phyloP scores from a whole-genome alignment of 92 coral and sea anemone genomes.

The Zoanthus sansibaricus region DNA sequence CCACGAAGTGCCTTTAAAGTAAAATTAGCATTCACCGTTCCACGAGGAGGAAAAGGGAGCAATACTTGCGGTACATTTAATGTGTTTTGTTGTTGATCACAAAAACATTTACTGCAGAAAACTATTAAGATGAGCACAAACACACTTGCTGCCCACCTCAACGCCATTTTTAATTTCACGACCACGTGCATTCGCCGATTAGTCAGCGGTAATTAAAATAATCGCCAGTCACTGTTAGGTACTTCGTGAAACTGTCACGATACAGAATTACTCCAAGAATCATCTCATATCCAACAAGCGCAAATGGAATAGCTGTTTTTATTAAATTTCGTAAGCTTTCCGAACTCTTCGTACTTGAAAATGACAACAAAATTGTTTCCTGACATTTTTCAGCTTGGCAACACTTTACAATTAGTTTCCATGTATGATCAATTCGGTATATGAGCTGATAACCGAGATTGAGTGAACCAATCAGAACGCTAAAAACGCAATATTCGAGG shows the following conservation, averaged over 20 bases:
- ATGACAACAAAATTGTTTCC: no score
- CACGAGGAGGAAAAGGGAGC: slow-evolving; percentile 90
- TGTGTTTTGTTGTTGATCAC: slow-evolving; percentile 80
- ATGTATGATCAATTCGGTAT: no score
- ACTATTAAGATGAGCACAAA: background rate
- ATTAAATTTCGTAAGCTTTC: no score
- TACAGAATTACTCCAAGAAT: no score
- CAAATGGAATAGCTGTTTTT: no score
- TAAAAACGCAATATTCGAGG: no score
- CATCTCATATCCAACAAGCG: no score
- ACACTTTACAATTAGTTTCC: no score
- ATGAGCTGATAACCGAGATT: no score
- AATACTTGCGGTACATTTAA: slow-evolving; percentile 88
- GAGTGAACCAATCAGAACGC: no score
- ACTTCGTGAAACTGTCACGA: background rate
- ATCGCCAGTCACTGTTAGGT: background rate
- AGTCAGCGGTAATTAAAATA: background rate
- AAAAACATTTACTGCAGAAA: slow-evolving; percentile 18
- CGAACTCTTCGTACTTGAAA: no score
- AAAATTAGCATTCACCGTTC: slow-evolving; percentile 90
- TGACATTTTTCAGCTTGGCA: no score
- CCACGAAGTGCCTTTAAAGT: slow-evolving; percentile 90
- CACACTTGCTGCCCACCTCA: background rate
- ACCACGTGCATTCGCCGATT: slow-evolving; percentile 37
- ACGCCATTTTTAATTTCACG: slow-evolving; percentile 50